A percentile compares a stretch with the other conserved stretches of the same genome.
phyloP scores from a whole-genome alignment of 2,888 invertebrate genomes.

The Opisthograptis luteolata region DNA sequence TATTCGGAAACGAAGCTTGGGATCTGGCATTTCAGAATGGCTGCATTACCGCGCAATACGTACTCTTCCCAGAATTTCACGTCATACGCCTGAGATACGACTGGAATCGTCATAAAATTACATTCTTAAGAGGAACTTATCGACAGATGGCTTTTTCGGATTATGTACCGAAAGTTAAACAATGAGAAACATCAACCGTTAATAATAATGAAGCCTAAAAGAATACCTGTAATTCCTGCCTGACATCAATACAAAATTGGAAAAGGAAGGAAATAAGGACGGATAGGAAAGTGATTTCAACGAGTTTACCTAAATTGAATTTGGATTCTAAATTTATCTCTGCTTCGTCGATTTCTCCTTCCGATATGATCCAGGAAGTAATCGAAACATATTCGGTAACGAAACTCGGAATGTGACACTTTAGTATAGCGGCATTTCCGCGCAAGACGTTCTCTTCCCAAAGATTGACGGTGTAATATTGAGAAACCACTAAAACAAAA shows the following conservation, averaged over 20 bases:
- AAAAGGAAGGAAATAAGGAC: conserved; percentile 21
- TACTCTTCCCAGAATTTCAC: conserved; percentile 97
- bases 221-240: conserved; percentile 1
- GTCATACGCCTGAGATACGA: conserved; percentile 94
- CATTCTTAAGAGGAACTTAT: too few relatives aligned
- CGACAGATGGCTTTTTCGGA: too few relatives aligned
- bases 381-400: conserved; percentile 95
- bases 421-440: conserved; percentile 95
- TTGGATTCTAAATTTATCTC: conserved; percentile 78
- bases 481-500: conserved; percentile 91
- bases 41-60: conserved; percentile 94
- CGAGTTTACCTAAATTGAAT: conserved; percentile 67
- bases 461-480: conserved; percentile 94
- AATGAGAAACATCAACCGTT: too few relatives aligned
- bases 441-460: conserved; percentile 96
- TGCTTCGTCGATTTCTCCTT: conserved; percentile 81
- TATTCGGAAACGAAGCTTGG: conserved; percentile 97
- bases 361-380: conserved; percentile 92
- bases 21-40: conserved; percentile 96
- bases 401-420: conserved; percentile 97
- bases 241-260: background rate
- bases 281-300: conserved; percentile 22
- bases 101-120: conserved; percentile 83
- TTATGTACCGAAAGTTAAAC: too few relatives aligned
- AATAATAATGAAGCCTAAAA: too few relatives aligned